Evolutionary conservation across 1,140 invertebrate species (phyloP), one percentile per base, ranked within the genome.

Genomic region (Eciton burchellii): DNA sequence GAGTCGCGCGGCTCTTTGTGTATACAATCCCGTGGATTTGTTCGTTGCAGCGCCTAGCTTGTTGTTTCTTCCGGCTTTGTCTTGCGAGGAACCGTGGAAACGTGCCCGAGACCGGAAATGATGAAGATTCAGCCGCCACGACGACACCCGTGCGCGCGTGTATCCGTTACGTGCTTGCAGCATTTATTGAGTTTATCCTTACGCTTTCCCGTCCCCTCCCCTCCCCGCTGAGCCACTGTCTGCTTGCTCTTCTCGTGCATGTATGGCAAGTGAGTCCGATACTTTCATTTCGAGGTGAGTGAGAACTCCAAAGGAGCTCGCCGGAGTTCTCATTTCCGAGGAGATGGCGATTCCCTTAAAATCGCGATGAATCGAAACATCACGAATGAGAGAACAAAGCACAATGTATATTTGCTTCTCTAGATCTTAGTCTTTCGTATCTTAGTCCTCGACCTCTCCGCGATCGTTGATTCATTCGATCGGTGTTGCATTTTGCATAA

Each of bases 121-220:
- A 79, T 70, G 74, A 79, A 79, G 74, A 79, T 79, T 79, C 74
- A 79, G 47, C 41, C 62, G 16, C 74, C 63, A 29, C 24, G 45
- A 57, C 49, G 16, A 77, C 49, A 35, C 45, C 70, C 35, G 63
- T 79, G 63, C 74, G 74, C 66, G 43, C 52, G 56, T 35, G 35
- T 49, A 57, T 79, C 29, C 70, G 70, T 62, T 76, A 62, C 79
- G 68, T 82, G 47, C 57, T 73, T 62, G 57, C 70, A 54, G 59
- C 70, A 82, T 63, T 76, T 82, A 76, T 76, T 60, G 57, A 82
- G 71, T 74, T 82, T 76, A 62, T 62, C 63, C 35, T 62, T 79
- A 56, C 68, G 49, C 60, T 47, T 24, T 16, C 11, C 41, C 49
- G n/a, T 47, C 41, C 19, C 47, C 62, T 26, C 66, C 47, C 52